Evolutionary conservation across 2,113 vertebrate genomes (phyloP).

Genomic region (Narcine bancroftii): DNA sequence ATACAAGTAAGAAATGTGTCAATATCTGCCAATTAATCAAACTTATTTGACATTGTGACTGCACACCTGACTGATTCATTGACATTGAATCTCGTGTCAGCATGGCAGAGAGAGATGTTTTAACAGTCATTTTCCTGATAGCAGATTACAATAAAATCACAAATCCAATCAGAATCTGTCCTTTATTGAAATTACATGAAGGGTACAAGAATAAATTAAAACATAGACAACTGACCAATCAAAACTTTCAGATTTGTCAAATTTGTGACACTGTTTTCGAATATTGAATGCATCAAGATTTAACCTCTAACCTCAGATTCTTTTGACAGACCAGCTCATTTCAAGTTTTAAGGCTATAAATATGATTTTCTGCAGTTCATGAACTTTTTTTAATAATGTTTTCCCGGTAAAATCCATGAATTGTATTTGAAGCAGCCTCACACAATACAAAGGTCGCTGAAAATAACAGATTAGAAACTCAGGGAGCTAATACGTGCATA

Average conservation of each 20-base stretch:
- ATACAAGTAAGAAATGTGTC: background rate
- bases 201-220: background rate
- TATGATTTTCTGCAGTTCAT: background rate
- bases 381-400: background rate
- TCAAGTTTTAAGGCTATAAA: background rate
- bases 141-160: background rate
- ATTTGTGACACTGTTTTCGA: background rate
- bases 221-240: background rate
- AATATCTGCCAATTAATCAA: background rate
- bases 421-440: background rate
- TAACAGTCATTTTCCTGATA: background rate
- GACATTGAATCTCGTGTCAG: background rate
- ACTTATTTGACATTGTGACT: background rate
- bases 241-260: background rate
- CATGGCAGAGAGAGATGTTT: background rate
- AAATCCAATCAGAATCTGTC: background rate
- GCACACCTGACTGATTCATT: background rate
- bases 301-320: background rate
- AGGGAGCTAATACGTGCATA: background rate
- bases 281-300: background rate
- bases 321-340: background rate
- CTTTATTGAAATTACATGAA: conserved; percentile 2
- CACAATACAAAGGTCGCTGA: background rate
- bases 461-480: background rate
- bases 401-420: background rate